Conservation (phyloP, 2,113 vertebrate species). For the Onychostruthus taczanowskii region DNA sequence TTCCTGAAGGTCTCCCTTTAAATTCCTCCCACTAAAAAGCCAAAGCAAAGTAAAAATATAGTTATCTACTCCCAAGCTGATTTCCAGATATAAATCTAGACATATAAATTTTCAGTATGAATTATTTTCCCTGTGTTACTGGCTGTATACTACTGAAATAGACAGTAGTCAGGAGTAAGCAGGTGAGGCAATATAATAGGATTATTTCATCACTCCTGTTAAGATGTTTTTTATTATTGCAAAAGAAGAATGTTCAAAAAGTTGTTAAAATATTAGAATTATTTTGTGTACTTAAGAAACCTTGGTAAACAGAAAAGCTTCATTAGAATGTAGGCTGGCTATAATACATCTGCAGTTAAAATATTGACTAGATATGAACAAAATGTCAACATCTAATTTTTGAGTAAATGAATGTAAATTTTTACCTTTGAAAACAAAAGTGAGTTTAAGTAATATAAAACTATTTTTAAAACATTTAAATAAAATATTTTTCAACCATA, state of each 20-base stretch:
- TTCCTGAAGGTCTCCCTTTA: not conserved
- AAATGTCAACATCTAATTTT: not conserved
- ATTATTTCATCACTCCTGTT: not conserved
- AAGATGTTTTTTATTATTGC: not conserved
- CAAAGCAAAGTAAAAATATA: not conserved
- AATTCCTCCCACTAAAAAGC: not conserved
- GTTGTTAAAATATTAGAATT: not conserved
- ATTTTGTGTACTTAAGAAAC: not conserved
- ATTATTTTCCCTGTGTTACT: not conserved
- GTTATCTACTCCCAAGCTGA: not conserved
- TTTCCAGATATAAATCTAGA: not conserved
- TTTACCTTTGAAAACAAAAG: not conserved
- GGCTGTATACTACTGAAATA: not conserved
- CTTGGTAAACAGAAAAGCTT: not conserved
- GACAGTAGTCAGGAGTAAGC: not conserved
- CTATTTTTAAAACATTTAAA: not conserved
- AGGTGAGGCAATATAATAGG: not conserved
- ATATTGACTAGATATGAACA: not conserved
- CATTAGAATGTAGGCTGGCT: not conserved
- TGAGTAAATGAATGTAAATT: not conserved
- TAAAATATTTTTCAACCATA: not conserved
- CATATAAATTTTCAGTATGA: not conserved
- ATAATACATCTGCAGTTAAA: not conserved
- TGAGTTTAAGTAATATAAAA: not conserved
- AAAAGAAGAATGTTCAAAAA: not conserved